Conservation (phyloP, 2,797 vertebrate genomes). For the Enteromius fasciolatus region DNA sequence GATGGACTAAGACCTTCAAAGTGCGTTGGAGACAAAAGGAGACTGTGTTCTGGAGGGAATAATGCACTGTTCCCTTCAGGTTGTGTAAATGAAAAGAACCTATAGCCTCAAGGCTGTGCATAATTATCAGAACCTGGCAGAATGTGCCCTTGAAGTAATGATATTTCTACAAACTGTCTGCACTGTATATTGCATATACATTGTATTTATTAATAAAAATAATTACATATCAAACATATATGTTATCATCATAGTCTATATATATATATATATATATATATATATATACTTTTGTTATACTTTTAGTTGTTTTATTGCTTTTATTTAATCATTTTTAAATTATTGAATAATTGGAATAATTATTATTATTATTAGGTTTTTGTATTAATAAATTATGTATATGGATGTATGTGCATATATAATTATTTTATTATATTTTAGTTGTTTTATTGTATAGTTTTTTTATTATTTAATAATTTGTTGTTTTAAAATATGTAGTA, state of each 20-base stretch:
- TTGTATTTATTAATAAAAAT: neutral
- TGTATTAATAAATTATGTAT: too few species aligned
- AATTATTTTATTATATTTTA: neutral
- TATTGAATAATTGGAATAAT: too few species aligned
- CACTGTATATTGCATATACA: neutral
- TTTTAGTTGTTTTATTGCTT: too few species aligned
- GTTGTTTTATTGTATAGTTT: neutral
- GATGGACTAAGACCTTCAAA: conserved; percentile 63
- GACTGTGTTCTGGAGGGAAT: neutral
- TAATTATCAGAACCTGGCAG: neutral
- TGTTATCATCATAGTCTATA: neutral
- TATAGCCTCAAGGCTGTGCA: neutral
- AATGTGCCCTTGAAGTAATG: neutral
- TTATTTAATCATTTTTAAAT: too few species aligned
- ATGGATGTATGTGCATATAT: too few species aligned
- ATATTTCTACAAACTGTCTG: neutral
- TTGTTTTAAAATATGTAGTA: neutral
- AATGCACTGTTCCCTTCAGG: neutral
- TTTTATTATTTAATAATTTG: neutral
- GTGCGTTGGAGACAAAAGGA: conserved; percentile 28
- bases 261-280: too few species aligned
- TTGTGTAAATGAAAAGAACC: neutral
- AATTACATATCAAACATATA: neutral
- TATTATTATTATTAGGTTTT: too few species aligned
- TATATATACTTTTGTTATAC: too few species aligned